These are phyloP conservation scores for Catalaphyllia jardinei DNA, from an alignment of 64 coral and sea anemone genomes.

Conservation along the genomic window DNA sequence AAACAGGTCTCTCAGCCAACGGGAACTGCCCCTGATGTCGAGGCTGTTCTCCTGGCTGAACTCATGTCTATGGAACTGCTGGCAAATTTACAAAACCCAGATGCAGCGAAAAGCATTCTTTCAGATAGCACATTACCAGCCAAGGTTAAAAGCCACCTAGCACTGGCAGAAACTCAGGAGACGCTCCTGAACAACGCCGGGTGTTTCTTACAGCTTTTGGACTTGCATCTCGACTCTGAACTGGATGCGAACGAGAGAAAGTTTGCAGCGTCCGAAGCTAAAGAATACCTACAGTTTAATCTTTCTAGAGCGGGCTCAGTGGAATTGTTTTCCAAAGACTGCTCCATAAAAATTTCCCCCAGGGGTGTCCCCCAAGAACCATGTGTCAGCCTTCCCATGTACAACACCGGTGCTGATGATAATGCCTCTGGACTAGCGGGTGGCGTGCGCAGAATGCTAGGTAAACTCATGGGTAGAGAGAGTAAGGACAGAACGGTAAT, in stretches of 20 bases:
- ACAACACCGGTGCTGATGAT: background rate
- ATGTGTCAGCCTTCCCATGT: constrained; percentile 25
- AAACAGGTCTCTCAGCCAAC: constrained; percentile 73
- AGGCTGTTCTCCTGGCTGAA: constrained; percentile 80
- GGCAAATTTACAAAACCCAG: constrained; percentile 59
- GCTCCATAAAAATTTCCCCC: constrained; percentile 43
- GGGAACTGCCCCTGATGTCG: constrained; percentile 70
- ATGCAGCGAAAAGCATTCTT: constrained; percentile 34
- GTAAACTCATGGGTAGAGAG: constrained; percentile 32
- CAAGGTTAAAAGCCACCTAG: constrained; percentile 54
- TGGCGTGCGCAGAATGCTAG: constrained; percentile 32
- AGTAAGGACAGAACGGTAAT: constrained; percentile 8
- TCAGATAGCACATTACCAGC: constrained; percentile 38
- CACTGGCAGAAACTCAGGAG: constrained; percentile 44
- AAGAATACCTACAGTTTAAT: constrained; percentile 31
- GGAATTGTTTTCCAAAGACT: constrained; percentile 48
- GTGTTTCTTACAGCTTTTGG: constrained; percentile 50
- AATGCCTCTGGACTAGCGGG: constrained; percentile 19
- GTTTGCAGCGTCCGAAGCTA: background rate
- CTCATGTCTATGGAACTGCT: constrained; percentile 88
- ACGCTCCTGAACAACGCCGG: constrained; percentile 50
- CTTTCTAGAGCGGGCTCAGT: constrained; percentile 25
- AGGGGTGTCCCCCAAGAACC: constrained; percentile 23
- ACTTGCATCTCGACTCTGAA: constrained; percentile 33
- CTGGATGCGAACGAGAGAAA: constrained; percentile 2